Base-by-base conservation (phyloP, 2,888 invertebrate genomes). In the Pycnomerus fuliginosus region DNA sequence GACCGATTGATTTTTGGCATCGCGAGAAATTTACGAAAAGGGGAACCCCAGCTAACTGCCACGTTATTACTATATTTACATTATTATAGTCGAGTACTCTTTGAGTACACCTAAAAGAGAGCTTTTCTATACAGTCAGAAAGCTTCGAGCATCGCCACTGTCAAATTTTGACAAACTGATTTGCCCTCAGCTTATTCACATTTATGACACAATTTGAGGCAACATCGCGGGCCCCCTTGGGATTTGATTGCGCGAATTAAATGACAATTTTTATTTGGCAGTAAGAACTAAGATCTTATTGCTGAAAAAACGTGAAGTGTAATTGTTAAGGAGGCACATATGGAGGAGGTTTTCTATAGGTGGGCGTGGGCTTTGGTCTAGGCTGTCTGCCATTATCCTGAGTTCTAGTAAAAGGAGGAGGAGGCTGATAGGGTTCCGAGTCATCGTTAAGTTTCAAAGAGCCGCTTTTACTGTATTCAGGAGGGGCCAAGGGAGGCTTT, bases 291-390 rank as follows among this genome's bases (percentile, higher is more conserved):
- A 28, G 12, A 25, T 25, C 23, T 66, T 67, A 65, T 61, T 69
- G 67, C 61, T 66, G 64, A 45, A 68, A 67, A 56, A 69, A 69
- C 4, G 65, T 69, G 44, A 69, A 70, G 46, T 68, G 67, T 61
- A 69, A 66, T 64, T 69, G 70, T 93, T 95, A 96, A 75, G 96
- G 96, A 60, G 96, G 95, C 63, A 96, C 95, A 74, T 97, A 96
- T 23, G 96, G 96, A 48, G 96, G 95, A 34, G 96, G 96, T 74
- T 93, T 91, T 67, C 94, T 84, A 80, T 94, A 93, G 60, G 91
- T 90, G 49, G 93, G 91, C 32, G 90, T 89, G 46, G 90, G 84
- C 64, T 87, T 90, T 38, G 90, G 90, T 56, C 86, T 80, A 61
- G 84, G 85, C 44, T 85, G 83, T 57, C 84, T 78, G 55, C 80